Evolutionary conservation across 92 coral and sea anemone species (phyloP), one percentile per base, ranked within the genome.

Genomic region (Siderastrea radians): DNA sequence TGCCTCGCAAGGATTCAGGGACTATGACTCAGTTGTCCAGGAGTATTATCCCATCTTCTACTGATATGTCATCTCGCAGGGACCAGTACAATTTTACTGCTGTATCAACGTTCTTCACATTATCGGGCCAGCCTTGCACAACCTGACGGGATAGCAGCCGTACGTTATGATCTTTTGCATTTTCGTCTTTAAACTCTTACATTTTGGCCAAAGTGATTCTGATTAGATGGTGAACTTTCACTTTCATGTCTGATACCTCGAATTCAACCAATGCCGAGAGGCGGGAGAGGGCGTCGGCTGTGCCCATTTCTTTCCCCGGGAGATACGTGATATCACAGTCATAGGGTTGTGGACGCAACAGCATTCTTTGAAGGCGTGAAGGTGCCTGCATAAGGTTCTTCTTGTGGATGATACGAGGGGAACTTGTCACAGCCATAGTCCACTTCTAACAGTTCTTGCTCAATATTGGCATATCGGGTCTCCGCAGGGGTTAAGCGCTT

Each of bases 181-280:
- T 74, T 68, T 74, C 78, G 51, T 74, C 78, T 16, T 49, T 50
- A 16, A 74, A 74, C 78, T 74, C 78, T 74, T 74, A 6, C 78
- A 74, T 49, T 74, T 74, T 74, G 13, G 60, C 78, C 12, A 61
- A 47, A 16, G 38, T 26, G 38, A 26, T 26, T 26, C 38, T 26
- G 38, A 26, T 26, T 26, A 26, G 38, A 26, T 26, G 38, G 38
- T 26, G 38, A 26, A 26, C 38, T 26, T 26, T 26, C 38, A 26
- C 38, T 26, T 26, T 26, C 38, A 26, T 26, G 38, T 26, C 38
- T 26, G 38, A 26, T 26, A 26, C 38, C 38, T 26, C 38, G 38
- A 44, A 1, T 59, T 77, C 69, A 59, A 58, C 81, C 68, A 77
- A 77, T 1, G 68, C 52, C 44, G 69, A 77, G 43, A 55, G 81